Evolutionary conservation across 1,140 invertebrate species (phyloP).

Genomic region (Sinella curviseta): DNA sequence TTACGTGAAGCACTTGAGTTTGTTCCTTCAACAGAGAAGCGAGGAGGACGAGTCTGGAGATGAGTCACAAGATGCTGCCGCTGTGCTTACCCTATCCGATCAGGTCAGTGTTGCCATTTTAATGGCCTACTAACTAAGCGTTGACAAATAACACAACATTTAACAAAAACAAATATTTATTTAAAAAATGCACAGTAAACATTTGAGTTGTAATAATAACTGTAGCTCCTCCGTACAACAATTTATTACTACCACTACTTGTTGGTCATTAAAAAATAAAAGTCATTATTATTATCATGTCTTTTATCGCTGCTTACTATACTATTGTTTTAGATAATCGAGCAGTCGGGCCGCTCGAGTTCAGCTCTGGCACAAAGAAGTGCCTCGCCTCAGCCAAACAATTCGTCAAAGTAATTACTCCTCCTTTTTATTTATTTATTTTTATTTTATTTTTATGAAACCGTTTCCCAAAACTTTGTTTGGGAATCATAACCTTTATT

Average conservation of each 20-base stretch:
- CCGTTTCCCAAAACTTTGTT: not conserved
- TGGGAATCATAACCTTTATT: not conserved
- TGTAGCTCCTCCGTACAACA: not conserved
- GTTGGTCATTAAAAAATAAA: not conserved
- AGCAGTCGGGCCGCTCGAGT: constrained; percentile 45
- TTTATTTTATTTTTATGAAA: constrained; percentile 26
- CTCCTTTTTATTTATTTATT: constrained; percentile 7
- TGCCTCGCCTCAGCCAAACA: constrained; percentile 38
- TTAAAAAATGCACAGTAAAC: not conserved
- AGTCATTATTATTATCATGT: not conserved
- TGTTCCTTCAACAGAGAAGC: constrained; percentile 61
- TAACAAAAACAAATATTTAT: not conserved
- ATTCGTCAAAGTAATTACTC: constrained; percentile 41
- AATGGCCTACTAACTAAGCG: not conserved
- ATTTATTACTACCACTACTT: not conserved
- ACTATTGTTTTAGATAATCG: constrained; percentile 40
- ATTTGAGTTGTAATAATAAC: not conserved
- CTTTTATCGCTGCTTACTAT: not conserved
- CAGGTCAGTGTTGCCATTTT: constrained; percentile 53
- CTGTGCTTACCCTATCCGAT: constrained; percentile 58
- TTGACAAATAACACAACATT: not conserved
- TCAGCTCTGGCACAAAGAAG: constrained; percentile 44
- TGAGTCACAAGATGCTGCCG: constrained; percentile 46
- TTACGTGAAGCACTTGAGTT: constrained; percentile 74
- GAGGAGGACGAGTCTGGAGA: constrained; percentile 50